phyloP scores from a whole-genome alignment of 1,140 invertebrate genomes.

The Microplitis mediator region DNA sequence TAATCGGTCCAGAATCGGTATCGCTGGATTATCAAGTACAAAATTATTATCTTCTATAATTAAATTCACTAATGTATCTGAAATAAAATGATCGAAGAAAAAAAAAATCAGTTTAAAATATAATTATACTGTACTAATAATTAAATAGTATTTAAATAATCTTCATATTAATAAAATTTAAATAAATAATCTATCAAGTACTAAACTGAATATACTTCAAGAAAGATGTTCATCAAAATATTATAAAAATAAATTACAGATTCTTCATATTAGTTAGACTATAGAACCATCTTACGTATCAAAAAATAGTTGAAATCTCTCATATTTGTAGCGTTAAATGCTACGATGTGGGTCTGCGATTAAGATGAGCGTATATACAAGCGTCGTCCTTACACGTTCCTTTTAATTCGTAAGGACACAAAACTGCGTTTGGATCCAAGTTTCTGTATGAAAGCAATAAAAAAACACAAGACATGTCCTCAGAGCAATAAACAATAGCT shows the following conservation, averaged over 20 bases:
- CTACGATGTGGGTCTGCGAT: conserved; percentile 43
- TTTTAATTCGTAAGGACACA: conserved; percentile 59
- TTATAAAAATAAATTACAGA: neutral
- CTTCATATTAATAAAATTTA: neutral
- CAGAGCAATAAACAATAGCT: conserved; percentile 31
- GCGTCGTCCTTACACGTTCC: conserved; percentile 58
- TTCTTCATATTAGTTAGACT: conserved; percentile 32
- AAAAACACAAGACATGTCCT: conserved; percentile 46
- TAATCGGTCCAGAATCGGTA: conserved; percentile 3
- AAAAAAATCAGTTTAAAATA: neutral
- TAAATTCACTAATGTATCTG: neutral
- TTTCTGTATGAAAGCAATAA: conserved; percentile 48
- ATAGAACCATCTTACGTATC: conserved; percentile 59
- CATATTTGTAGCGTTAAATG: conserved; percentile 31
- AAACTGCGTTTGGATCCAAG: conserved; percentile 49
- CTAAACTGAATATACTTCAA: neutral
- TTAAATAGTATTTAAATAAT: neutral
- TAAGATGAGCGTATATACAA: conserved; percentile 54
- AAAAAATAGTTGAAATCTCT: conserved; percentile 36
- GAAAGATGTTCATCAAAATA: neutral
- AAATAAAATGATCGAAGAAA: neutral
- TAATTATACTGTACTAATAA: neutral
- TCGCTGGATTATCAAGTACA: neutral
- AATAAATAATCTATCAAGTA: neutral
- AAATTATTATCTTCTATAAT: neutral